Evolutionary conservation across 2,113 vertebrate species (phyloP), one percentile per base, ranked within the genome.

Genomic region (Cyanoderma ruficeps): DNA sequence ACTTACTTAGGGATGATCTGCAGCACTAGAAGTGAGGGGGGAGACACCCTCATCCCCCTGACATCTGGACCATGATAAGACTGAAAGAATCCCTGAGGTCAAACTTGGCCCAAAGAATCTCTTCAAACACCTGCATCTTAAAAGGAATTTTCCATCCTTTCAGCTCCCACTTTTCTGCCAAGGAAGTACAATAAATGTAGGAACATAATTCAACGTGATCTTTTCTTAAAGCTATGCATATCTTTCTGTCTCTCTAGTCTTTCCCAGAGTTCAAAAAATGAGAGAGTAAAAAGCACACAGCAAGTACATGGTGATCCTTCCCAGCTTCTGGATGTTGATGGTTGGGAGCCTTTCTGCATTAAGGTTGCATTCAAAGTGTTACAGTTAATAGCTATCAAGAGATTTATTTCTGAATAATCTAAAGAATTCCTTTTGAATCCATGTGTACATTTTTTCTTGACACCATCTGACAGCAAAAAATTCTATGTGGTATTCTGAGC

Each of bases 121-220:
- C 47, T 90, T 94, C 68, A 80, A 70, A 94, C 92, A 97, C 92
- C 94, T 96, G 93, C 25, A 1, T 86, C 76, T 92, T 92, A 56
- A 94, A 95, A 95, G 79, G 90, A 96, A 94, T 96, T 96, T 96
- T 96, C 95, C 92, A 88, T 91, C 90, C 44, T 94, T 96, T 96
- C 92, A 94, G 91, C 59, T 97, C 87, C 22, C 18, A 37, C 6
- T 96, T 90, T 90, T 80, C 67, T 96, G 93, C 90, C 96, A 96
- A 89, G 39, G 89, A 94, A 91, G 68, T 70, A 90, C 67, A 97
- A 95, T 85, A 90, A 95, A 91, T 74, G 59, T 46, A 90, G 78
- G 59, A 85, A 77, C 46, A 93, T 31, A 75, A 90, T 63, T 91
- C 84, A 90, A 9, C 49, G 63, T 1, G 27, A 72, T 88, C 11